Percentiles rank a stretch among this genome's conserved stretches.
Evolutionary conservation across 1,140 invertebrate genomes (phyloP).

Genomic region (Meloidogyne chitwoodi): DNA sequence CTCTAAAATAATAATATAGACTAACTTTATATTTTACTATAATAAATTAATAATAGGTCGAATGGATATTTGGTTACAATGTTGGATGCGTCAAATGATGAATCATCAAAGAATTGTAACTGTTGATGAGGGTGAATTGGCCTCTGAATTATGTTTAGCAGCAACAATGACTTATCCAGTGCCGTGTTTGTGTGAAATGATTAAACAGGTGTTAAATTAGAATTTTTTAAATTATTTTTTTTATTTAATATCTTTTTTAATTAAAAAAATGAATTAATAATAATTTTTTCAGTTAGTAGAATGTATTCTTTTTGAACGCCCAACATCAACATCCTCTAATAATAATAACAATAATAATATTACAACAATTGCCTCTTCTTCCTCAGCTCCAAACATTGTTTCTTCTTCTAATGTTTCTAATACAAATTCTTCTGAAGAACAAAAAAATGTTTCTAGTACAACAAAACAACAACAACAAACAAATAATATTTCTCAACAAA

Average conservation of each 20-base stretch:
- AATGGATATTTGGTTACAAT: slow-evolving; percentile 31
- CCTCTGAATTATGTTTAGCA: slow-evolving; percentile 34
- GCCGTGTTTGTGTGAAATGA: slow-evolving; percentile 30
- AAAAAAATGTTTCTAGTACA: not conserved
- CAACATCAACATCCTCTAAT: not conserved
- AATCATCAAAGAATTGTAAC: slow-evolving; percentile 23
- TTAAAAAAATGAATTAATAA: no score
- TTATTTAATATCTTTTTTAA: not conserved
- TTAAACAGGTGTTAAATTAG: slow-evolving; percentile 2
- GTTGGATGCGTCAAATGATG: slow-evolving; percentile 40
- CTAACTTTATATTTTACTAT: no score
- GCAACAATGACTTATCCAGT: slow-evolving; percentile 38
- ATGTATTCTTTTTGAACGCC: slow-evolving; percentile 16
- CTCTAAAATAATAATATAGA: no score
- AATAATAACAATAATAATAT: not conserved
- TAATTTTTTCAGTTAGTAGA: slow-evolving; percentile 15
- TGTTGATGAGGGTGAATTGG: slow-evolving; percentile 34
- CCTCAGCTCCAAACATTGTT: not conserved
- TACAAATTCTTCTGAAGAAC: not conserved
- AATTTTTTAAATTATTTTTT: not conserved
- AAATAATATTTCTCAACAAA: not conserved
- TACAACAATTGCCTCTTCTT: not conserved
- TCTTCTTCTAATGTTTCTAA: not conserved
- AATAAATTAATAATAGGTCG: not conserved
- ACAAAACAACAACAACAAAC: not conserved